Evolutionary conservation across 2,113 vertebrate species (phyloP).

Genomic region (Mormoops blainvillei): DNA sequence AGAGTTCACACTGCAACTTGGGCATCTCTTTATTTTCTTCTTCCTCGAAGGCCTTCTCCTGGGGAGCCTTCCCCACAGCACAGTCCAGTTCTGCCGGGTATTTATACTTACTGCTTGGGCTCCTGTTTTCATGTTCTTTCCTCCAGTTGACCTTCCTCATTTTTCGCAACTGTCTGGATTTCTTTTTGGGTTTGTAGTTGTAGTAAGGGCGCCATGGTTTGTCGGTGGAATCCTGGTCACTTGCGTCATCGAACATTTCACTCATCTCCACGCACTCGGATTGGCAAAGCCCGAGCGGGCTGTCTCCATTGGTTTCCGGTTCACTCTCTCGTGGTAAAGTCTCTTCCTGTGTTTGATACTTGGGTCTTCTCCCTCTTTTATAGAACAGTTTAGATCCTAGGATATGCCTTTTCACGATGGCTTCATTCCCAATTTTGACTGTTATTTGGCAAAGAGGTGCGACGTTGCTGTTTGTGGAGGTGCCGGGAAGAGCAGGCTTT

Average conservation of each 20-base stretch:
- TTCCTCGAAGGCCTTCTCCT: slow-evolving; percentile 70
- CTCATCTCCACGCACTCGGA: slow-evolving; percentile 81
- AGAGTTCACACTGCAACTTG: slow-evolving; percentile 78
- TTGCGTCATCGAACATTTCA: slow-evolving; percentile 88
- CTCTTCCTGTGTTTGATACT: slow-evolving; percentile 74
- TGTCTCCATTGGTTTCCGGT: slow-evolving; percentile 76
- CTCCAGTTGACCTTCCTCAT: slow-evolving; percentile 86
- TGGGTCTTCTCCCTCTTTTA: slow-evolving; percentile 85
- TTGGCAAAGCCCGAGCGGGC: slow-evolving; percentile 79
- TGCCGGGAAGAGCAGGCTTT: slow-evolving; percentile 94
- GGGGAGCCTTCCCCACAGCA: slow-evolving; percentile 59
- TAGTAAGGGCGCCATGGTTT: slow-evolving; percentile 98
- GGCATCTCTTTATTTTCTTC: slow-evolving; percentile 80
- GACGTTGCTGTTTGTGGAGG: slow-evolving; percentile 87
- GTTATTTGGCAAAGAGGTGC: slow-evolving; percentile 97
- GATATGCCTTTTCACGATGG: slow-evolving; percentile 93
- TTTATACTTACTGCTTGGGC: slow-evolving; percentile 14
- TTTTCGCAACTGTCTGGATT: slow-evolving; percentile 88
- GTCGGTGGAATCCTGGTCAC: slow-evolving; percentile 93
- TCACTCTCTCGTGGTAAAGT: slow-evolving; percentile 66
- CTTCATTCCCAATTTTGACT: slow-evolving; percentile 97
- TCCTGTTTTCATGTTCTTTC: slow-evolving; percentile 72
- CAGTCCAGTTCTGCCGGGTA: slow-evolving; percentile 68
- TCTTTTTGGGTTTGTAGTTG: slow-evolving; percentile 98
- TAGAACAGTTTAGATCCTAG: slow-evolving; percentile 94